Conservation (phyloP, 2,888 invertebrate genomes). For the Pachymerium ferrugineum region DNA sequence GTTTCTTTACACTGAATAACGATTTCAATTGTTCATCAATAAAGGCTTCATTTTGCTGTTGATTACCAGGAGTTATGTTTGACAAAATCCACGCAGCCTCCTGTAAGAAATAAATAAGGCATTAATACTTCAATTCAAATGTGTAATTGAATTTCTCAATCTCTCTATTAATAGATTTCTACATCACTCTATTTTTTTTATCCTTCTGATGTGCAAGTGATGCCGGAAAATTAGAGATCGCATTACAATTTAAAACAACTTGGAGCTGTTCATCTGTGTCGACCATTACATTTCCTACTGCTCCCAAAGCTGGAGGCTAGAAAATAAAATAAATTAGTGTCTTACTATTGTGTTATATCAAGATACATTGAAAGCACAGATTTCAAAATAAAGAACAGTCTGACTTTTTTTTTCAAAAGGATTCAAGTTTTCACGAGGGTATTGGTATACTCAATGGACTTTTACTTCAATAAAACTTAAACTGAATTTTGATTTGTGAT, state of each 20-base stretch:
- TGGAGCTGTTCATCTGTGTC: slow-evolving; percentile 99
- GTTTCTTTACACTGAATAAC: slow-evolving; percentile 83
- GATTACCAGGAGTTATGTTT: slow-evolving; percentile 98
- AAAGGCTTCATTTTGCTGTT: slow-evolving; percentile 90
- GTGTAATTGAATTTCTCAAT: neutral
- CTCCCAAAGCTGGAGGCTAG: slow-evolving; percentile 91
- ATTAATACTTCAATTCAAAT: neutral
- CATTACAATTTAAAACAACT: slow-evolving; percentile 90
- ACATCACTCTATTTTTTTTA: slow-evolving; percentile 83
- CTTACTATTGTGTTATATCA: too few species aligned
- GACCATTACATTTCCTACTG: slow-evolving; percentile 97
- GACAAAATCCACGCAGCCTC: slow-evolving; percentile 99
- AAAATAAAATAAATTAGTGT: too few species aligned
- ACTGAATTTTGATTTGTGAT: too few species aligned
- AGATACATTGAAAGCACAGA: too few species aligned
- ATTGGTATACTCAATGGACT: too few species aligned
- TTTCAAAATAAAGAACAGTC: too few species aligned
- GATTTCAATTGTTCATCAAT: slow-evolving; percentile 89
- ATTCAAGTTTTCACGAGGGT: too few species aligned
- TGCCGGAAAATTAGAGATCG: slow-evolving; percentile 86
- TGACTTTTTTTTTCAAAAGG: too few species aligned
- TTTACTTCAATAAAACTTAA: too few species aligned
- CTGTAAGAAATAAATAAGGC: slow-evolving; percentile 43
- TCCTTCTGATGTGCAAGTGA: slow-evolving; percentile 90
- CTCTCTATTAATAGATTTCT: neutral